Evolutionary conservation across 2,888 invertebrate genomes (phyloP), one percentile per base, ranked within the genome.

Genomic region (Gisinianus flammeolus): DNA sequence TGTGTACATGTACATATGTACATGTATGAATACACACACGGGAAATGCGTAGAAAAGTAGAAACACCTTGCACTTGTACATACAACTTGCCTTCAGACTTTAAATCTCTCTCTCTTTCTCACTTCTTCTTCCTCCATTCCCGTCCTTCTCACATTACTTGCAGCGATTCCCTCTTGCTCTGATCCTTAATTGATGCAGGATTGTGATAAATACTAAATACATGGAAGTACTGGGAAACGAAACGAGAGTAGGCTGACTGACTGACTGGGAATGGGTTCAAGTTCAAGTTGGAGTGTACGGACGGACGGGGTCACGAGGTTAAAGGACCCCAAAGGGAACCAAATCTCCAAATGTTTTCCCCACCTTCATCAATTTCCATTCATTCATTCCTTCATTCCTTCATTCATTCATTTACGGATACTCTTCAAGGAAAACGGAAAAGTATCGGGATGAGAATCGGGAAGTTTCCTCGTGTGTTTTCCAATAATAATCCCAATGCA

Each of bases 251-350:
- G n/a, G n/a, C n/a, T n/a, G n/a, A n/a, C n/a, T n/a, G n/a, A n/a
- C n/a, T n/a, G n/a, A n/a, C 35, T 56, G 19, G 56, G 56, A 56
- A n/a, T 4, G 56, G 56, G 19, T 3, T 56, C 22, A 19, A 56
- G 56, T 22, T 4, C n/a, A 56, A n/a, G n/a, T n/a, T n/a, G n/a
- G n/a, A n/a, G n/a, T n/a, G n/a, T n/a, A n/a, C n/a, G n/a, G n/a
- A n/a, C n/a, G n/a, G 19, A 19, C 12, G 44, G 35, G 74, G 74
- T 74, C 35, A 74, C 64, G 35, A 74, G 74, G 74, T 74, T 66
- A 74, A 35, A 74, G 74, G 74, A 74, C 74, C 66, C 52, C 26
- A 70, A 24, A 58, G 58, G 58, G 58, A n/a, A 24, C 3, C 8
- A 58, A 58, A 22, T 26, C 26, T 44, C 44, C n/a, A n/a, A n/a